Base-by-base conservation (phyloP, 1,140 invertebrate species). In the Drosophila pandora region DNA sequence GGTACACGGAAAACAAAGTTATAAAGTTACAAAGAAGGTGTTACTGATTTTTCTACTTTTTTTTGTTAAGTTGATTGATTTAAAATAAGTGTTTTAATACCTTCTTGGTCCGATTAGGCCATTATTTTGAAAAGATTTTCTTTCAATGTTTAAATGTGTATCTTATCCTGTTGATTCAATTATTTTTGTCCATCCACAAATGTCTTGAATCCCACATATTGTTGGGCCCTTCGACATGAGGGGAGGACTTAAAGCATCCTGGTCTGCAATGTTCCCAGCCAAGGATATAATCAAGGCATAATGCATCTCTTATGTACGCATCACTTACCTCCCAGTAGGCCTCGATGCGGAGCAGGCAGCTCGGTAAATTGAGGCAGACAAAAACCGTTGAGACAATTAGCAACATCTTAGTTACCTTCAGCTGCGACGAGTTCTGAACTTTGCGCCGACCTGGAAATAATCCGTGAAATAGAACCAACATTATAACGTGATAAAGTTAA, bases 331-430 rank as follows among this genome's bases (percentile, higher is more conserved):
- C 92, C 50, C 93, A 91, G 78, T 94, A 95, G 13, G 94, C 93
- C 56, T 93, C 79, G 23, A 95, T 90, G 52, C 95, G 92, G 63
- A 95, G 92, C 43, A 94, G 93, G 89, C 95, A 95, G 25, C 94
- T 94, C 0, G 96, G 96, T 13, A 97, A 89, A 92, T 97, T 97
- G 21, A 97, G 92, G 30, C 94, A 92, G 1, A 97, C 94, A 90
- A 97, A 97, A 1, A 96, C 95, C 2, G 95, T 94, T 1, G 96
- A 96, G 6, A 97, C 95, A 21, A 97, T 92, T 0, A 97, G 93
- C 9, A 97, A 93, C 95, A 97, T 97, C 90, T 96, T 95, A 2
- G 96, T 97, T 9, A 97, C 94, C 82, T 95, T 95, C 3, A 93
- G 92, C 76, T 95, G 94, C 17, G 94, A 94, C 28, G 93, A 93